Conservation (phyloP, 2,888 invertebrate species). For the Hydropsyche betteni region DNA sequence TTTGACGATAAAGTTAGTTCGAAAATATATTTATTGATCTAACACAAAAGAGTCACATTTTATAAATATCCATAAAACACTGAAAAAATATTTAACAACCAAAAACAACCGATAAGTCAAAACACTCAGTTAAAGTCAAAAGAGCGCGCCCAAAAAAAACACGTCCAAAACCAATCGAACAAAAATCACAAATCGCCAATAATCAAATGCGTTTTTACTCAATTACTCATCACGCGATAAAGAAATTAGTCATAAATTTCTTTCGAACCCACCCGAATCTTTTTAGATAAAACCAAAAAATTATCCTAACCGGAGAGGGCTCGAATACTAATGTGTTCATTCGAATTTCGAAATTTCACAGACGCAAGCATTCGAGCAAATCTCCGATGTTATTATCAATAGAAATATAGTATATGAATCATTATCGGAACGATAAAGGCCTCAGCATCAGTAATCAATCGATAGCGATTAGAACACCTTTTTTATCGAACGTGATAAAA, state of each 20-base stretch:
- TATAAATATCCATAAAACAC: too few relatives aligned
- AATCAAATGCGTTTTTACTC: too few relatives aligned
- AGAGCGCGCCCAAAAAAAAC: too few relatives aligned
- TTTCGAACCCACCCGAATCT: neutral
- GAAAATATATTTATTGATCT: too few relatives aligned
- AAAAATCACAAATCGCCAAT: too few relatives aligned
- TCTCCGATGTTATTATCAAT: neutral
- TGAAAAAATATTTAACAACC: too few relatives aligned
- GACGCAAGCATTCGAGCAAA: conserved; percentile 6
- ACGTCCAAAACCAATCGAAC: too few relatives aligned
- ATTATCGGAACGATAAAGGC: neutral
- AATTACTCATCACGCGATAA: neutral
- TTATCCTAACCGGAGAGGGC: conserved; percentile 10
- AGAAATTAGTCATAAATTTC: conserved; percentile 12
- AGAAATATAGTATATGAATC: neutral
- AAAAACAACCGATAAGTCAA: too few relatives aligned
- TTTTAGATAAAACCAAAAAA: conserved; percentile 15
- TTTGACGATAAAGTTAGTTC: too few relatives aligned
- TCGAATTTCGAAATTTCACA: neutral
- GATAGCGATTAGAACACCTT: conserved; percentile 21
- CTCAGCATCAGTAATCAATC: neutral
- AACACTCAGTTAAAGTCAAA: too few relatives aligned
- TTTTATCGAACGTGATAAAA: conserved; percentile 25
- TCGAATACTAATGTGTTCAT: conserved; percentile 13
- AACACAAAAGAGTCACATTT: too few relatives aligned